phyloP scores from a whole-genome alignment of 2,113 vertebrate species.

The Pomatorhinus ruficollis region DNA sequence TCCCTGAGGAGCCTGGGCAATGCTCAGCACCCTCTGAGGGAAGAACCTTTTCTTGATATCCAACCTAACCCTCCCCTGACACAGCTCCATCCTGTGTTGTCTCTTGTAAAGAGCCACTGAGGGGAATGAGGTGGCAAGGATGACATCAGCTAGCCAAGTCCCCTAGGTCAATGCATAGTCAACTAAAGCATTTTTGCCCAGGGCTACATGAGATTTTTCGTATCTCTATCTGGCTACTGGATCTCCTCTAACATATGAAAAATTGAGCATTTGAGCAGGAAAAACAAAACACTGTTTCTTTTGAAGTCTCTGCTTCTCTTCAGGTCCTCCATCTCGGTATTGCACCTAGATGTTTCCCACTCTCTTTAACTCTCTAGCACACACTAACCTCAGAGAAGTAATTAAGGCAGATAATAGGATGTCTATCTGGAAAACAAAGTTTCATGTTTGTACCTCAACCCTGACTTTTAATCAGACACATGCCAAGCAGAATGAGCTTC shows the following conservation, averaged over 20 bases:
- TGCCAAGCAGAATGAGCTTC: not conserved
- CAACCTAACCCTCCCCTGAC: rapidly evolving
- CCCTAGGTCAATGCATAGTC: not conserved
- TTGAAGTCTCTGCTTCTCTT: not conserved
- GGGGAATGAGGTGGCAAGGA: not conserved
- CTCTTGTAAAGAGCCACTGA: not conserved
- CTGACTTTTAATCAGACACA: not conserved
- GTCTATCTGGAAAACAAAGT: not conserved
- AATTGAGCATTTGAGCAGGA: not conserved
- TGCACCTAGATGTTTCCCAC: not conserved
- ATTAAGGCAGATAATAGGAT: not conserved
- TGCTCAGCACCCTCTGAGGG: not conserved
- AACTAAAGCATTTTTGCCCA: not conserved
- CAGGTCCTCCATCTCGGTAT: not conserved
- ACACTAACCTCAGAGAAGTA: not conserved
- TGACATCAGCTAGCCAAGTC: not conserved
- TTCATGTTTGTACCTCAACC: not conserved
- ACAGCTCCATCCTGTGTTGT: not conserved
- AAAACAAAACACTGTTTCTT: not conserved
- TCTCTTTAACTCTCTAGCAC: not conserved
- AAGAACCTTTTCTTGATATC: not conserved
- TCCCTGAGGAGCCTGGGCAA: not conserved
- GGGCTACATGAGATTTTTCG: not conserved
- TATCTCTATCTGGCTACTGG: not conserved
- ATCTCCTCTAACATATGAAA: not conserved